These are phyloP conservation scores for Odontocolon sp. DNA, from an alignment of 2,888 invertebrate species.

Conservation along the genomic window DNA sequence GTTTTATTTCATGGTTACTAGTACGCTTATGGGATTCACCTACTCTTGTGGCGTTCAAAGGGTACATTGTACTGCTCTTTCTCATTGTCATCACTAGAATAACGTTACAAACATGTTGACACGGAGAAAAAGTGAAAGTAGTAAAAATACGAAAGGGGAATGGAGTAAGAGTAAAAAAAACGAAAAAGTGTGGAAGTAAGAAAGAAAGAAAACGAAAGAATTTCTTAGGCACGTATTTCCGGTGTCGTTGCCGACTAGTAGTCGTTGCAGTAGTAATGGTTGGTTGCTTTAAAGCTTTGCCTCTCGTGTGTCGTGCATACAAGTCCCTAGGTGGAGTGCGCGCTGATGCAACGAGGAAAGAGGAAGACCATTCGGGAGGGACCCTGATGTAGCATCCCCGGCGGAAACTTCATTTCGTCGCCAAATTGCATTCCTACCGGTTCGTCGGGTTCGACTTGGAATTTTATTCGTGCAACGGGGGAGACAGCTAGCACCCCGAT, in stretches of 20 bases:
- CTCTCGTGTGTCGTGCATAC: not conserved
- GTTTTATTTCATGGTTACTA: too few relatives aligned
- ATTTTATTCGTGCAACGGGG: constrained; percentile 32
- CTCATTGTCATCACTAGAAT: too few relatives aligned
- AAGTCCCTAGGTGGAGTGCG: not conserved
- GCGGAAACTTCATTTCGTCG: constrained; percentile 56
- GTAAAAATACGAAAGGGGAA: too few relatives aligned
- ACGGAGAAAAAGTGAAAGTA: not conserved
- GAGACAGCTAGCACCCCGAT: constrained; percentile 8
- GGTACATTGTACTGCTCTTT: too few relatives aligned
- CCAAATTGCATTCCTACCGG: constrained; percentile 55
- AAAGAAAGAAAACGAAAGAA: constrained; percentile 15
- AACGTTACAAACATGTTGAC: not conserved
- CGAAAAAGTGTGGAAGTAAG: not conserved
- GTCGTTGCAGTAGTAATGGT: not conserved
- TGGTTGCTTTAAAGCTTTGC: not conserved
- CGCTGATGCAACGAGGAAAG: not conserved
- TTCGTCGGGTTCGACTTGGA: constrained; percentile 35
- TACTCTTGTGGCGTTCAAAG: too few relatives aligned
- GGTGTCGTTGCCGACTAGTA: not conserved
- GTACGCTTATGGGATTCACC: too few relatives aligned
- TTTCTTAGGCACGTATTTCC: not conserved
- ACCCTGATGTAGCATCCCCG: constrained; percentile 18
- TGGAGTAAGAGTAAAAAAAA: constrained; percentile 14
- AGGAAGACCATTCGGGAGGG: not conserved